Base-by-base conservation (phyloP, 2,888 invertebrate species). In the Arctia plantaginis region DNA sequence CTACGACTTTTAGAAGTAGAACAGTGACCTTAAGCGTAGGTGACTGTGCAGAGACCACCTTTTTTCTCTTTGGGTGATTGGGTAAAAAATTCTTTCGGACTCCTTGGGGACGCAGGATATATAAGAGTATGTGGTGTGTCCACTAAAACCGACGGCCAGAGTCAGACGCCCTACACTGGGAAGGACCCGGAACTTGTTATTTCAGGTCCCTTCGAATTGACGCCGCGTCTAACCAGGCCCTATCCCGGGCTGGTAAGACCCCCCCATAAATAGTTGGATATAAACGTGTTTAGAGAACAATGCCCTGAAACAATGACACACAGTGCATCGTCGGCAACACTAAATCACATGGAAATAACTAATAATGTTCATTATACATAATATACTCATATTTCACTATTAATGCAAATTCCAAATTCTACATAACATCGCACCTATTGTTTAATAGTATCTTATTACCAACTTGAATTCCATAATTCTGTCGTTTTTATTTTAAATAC, bases 381-480 rank as follows among this genome's bases (percentile, higher is more conserved):
- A 47, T 47, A 47, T 66, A 27, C 13, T 73, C 74, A 71, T 75
- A 82, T 82, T 81, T 76, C 77, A 64, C 73, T 27, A 71, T 55
- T 47, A 12, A 59, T 44, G 74, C 77, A 39, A 75, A 82, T 82
- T 83, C 79, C 82, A 66, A 59, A 76, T 47, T 74, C 10, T 12
- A 64, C 69, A 82, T 78, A 80, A 80, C 73, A 65, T 67, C 76
- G 78, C 77, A 77, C 41, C 75, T 79, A 71, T 80, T 79, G 79
- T 80, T 66, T 64, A 75, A 77, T 74, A 72, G 59, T 78, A 79
- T 88, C 85, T 70, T 80, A 82, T 88, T 88, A 85, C 70, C 13
- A 10, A 41, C 87, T 75, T 71, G 68, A 85, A 88, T 87, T 85
- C 85, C 84, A 76, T 85, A 78, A 83, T 86, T 82, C 74, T 85